These are phyloP conservation scores for Gymnogyps californianus DNA, from an alignment of 2,113 vertebrate genomes.

Conservation along the genomic window DNA sequence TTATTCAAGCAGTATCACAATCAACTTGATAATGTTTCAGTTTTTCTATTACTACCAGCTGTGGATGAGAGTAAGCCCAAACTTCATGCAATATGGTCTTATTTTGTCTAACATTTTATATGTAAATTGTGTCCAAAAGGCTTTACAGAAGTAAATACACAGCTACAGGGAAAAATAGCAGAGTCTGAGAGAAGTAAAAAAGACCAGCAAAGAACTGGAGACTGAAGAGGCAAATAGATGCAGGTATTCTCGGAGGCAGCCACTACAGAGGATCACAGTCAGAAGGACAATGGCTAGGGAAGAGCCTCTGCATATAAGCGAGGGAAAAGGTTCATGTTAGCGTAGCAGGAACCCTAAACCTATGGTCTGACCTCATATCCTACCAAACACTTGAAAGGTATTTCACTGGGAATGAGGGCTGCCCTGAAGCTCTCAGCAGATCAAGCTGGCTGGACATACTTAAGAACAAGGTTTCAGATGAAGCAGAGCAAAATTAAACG, in stretches of 20 bases:
- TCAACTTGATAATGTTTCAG: conserved; percentile 38
- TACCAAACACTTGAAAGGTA: background rate
- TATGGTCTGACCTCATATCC: background rate
- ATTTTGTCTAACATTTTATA: background rate
- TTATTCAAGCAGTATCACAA: conserved; percentile 28
- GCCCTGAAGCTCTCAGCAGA: background rate
- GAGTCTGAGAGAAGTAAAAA: background rate
- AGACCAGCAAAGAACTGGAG: background rate
- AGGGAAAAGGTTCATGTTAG: background rate
- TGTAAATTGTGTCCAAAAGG: background rate
- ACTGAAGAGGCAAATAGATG: background rate
- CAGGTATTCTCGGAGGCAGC: background rate
- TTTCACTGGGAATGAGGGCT: background rate
- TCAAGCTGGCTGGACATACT: background rate
- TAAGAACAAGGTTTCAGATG: background rate
- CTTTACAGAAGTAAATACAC: background rate
- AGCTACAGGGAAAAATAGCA: background rate
- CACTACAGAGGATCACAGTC: background rate
- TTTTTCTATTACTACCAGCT: conserved; percentile 51
- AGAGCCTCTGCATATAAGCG: background rate
- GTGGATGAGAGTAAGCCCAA: background rate
- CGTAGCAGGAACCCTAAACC: background rate
- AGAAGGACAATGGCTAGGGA: background rate
- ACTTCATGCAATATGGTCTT: background rate
- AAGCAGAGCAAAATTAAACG: background rate